Base-by-base conservation (phyloP, 2,113 vertebrate genomes). In the Silurus glanis region DNA sequence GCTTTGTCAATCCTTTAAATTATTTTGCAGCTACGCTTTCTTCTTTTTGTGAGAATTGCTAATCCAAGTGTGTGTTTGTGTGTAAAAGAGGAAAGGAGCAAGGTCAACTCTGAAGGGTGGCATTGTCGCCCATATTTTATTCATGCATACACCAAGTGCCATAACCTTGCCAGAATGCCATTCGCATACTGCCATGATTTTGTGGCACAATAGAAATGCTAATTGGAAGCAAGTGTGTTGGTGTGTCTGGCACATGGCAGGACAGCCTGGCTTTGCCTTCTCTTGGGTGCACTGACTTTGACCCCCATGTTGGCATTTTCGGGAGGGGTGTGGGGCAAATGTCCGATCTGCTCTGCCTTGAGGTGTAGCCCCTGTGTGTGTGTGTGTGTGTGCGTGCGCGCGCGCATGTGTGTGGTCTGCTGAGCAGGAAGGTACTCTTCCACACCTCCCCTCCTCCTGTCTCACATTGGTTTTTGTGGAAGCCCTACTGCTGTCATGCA, bases 401-500 rank as follows among this genome's bases (percentile, higher is more conserved):
- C 59, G 56, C 37, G 67, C 45, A 76, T 82, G 88, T 89, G 89
- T 93, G 90, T 91, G 88, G 90, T 89, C 87, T 85, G 79, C 89
- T 91, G 55, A 83, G 93, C 91, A 92, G 89, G 88, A 88, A 93
- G 92, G 91, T 61, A 80, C 90, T 88, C 89, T 59, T 59, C 53
- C 66, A 81, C 85, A 23, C 76, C 59, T 85, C 64, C 83, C 82
- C 86, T 82, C 90, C 64, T 85, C 47, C 16, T 90, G 86, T 86
- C 88, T 88, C 91, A 91, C 85, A 90, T 90, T 84, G 84, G 85
- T 49, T 74, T 82, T 66, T 84, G 82, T 74, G 55, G 87, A 87
- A 85, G 84, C 87, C 69, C 78, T 83, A 55, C 84, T 90, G 89
- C 93, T 94, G 93, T 94, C 93, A 92, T 87, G 91, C 90, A 76